Evolutionary conservation across 2,113 vertebrate genomes (phyloP).

Genomic region (Glareola pratincola): DNA sequence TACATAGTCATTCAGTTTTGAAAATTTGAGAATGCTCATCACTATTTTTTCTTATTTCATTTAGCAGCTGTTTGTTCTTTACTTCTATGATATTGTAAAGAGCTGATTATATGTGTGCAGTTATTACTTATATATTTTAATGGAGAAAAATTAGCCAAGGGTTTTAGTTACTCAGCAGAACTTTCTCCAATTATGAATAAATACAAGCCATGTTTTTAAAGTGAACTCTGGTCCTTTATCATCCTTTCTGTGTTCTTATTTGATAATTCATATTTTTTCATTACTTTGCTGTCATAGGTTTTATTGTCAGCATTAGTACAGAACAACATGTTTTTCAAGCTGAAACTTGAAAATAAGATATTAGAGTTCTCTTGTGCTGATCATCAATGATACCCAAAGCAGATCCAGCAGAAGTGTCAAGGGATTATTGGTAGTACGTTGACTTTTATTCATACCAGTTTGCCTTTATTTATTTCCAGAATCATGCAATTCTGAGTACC

Average conservation of each 20-base stretch:
- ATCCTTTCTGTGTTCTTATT: not conserved
- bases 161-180: not conserved
- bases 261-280: not conserved
- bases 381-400: not conserved
- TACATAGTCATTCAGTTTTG: not conserved
- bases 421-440: not conserved
- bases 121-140: not conserved
- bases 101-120: not conserved
- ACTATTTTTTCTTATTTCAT: not conserved
- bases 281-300: not conserved
- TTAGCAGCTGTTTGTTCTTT: not conserved
- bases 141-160: not conserved
- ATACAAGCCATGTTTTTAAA: not conserved
- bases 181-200: not conserved
- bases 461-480: not conserved
- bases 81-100: not conserved
- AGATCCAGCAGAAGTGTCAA: not conserved
- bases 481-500: not conserved
- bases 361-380: not conserved
- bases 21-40: not conserved
- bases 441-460: not conserved
- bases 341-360: not conserved
- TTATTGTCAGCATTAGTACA: not conserved
- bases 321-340: not conserved
- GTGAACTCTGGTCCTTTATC: not conserved